phyloP scores from a whole-genome alignment of 2,797 vertebrate genomes.

The Anas georgica region DNA sequence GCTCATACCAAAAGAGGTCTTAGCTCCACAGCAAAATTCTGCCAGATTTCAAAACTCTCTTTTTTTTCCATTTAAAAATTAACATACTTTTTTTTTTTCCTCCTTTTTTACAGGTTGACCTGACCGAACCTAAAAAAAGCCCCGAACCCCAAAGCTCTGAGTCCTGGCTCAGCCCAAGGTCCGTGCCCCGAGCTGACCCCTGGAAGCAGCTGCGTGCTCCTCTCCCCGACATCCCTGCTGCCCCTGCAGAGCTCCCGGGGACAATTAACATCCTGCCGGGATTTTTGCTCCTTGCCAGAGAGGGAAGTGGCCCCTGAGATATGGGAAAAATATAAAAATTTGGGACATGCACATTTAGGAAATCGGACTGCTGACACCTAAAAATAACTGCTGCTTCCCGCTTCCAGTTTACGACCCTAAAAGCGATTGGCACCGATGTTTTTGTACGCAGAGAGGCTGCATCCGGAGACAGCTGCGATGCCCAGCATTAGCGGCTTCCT shows the following conservation, averaged over 20 bases:
- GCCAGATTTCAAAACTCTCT: not conserved
- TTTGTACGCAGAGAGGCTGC: no score
- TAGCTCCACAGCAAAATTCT: not conserved
- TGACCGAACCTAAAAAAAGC: not conserved
- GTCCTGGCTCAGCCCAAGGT: not conserved
- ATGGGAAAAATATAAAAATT: not conserved
- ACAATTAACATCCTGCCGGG: not conserved
- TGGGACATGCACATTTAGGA: not conserved
- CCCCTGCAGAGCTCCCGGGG: not conserved
- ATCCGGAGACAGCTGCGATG: not conserved
- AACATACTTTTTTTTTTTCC: not conserved
- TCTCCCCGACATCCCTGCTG: not conserved
- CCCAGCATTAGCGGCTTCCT: rapidly evolving
- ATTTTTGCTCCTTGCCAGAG: not conserved
- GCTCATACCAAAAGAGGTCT: not conserved
- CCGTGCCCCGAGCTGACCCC: not conserved
- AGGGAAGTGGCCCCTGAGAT: not conserved
- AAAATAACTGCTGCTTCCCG: not conserved
- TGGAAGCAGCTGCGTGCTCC: not conserved
- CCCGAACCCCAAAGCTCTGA: not conserved
- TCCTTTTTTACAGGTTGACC: not conserved
- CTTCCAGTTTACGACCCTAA: not conserved
- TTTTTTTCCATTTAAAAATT: not conserved
- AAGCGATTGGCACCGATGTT: not conserved
- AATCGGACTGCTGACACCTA: not conserved